Percentiles rank a stretch among this genome's conserved stretches.
phyloP scores from a whole-genome alignment of 1,140 invertebrate species.

The Thrips palmi region DNA sequence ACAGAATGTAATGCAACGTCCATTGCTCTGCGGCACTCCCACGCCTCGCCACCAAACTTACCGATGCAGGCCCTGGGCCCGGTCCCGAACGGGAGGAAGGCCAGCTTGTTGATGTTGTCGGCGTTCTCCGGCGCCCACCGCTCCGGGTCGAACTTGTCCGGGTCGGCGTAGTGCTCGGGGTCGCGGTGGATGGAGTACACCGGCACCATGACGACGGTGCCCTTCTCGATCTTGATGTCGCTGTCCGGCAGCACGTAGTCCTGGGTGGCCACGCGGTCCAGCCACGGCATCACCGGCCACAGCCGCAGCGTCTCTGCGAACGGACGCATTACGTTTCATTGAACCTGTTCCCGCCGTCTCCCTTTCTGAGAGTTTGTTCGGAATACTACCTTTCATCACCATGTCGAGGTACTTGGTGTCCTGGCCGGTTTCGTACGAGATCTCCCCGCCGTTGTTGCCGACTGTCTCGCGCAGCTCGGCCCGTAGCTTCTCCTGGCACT shows the following conservation, averaged over 20 bases:
- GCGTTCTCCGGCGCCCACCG: conserved; percentile 34
- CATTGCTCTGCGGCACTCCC: too few species aligned
- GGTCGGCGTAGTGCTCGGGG: conserved; percentile 38
- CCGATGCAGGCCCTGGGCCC: conserved; percentile 34
- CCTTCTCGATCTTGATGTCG: conserved; percentile 26
- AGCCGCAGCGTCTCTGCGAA: conserved; percentile 37
- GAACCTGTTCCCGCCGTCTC: too few species aligned
- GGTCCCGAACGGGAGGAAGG: conserved; percentile 35
- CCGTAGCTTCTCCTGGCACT: conserved; percentile 37
- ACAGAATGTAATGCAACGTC: too few species aligned
- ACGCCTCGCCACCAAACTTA: conserved; percentile 18
- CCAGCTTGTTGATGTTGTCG: conserved; percentile 21
- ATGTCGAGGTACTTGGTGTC: conserved; percentile 27
- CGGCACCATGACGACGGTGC: conserved; percentile 30
- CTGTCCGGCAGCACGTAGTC: conserved; percentile 30
- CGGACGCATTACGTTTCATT: too few species aligned
- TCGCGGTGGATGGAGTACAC: conserved; percentile 40
- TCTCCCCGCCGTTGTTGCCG: conserved; percentile 23
- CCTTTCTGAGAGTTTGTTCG: too few species aligned
- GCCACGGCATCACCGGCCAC: conserved; percentile 30
- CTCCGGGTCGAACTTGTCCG: conserved; percentile 45
- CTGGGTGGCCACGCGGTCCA: conserved; percentile 28
- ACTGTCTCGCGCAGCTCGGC: conserved; percentile 35
- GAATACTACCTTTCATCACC: too few species aligned
- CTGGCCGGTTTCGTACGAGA: conserved; percentile 23